phyloP scores from a whole-genome alignment of 2,888 invertebrate species.

The Lagria hirta region DNA sequence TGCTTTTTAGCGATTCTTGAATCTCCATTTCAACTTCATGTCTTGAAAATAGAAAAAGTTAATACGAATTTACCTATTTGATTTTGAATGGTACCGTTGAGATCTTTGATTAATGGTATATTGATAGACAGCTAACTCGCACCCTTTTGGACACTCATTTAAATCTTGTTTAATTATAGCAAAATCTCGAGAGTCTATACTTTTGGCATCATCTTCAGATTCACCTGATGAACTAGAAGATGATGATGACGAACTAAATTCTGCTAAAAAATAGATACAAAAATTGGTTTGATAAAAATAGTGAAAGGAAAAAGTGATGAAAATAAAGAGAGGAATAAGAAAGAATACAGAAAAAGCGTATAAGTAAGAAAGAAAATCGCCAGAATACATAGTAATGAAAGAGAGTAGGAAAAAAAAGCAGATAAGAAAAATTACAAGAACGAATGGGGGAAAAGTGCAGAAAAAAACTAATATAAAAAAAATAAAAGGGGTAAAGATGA shows the following conservation, averaged over 20 bases:
- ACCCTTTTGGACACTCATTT: conserved; percentile 69
- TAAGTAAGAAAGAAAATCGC: too few relatives aligned
- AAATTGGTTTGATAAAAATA: too few relatives aligned
- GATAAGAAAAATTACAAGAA: too few relatives aligned
- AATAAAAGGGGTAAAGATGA: too few relatives aligned
- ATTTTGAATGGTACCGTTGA: conserved; percentile 55
- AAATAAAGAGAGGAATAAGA: too few relatives aligned
- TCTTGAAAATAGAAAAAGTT: conserved; percentile 37
- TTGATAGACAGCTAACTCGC: conserved; percentile 68
- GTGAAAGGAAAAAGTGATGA: too few relatives aligned
- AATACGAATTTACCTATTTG: too few relatives aligned
- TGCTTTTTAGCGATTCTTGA: conserved; percentile 59
- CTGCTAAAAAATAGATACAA: conserved; percentile 9
- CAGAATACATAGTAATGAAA: too few relatives aligned
- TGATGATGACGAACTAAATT: conserved; percentile 48
- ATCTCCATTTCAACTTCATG: conserved; percentile 62
- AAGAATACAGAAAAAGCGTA: too few relatives aligned
- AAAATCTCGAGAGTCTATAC: conserved; percentile 66
- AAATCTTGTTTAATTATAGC: conserved; percentile 70
- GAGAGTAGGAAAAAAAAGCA: too few relatives aligned
- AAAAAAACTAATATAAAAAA: too few relatives aligned
- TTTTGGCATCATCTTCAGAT: conserved; percentile 60
- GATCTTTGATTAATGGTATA: conserved; percentile 65
- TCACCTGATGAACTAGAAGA: conserved; percentile 61
- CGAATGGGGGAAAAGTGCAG: too few relatives aligned